Conservation (phyloP, 2,797 vertebrate species). For the Notoglanidium macrostoma region DNA sequence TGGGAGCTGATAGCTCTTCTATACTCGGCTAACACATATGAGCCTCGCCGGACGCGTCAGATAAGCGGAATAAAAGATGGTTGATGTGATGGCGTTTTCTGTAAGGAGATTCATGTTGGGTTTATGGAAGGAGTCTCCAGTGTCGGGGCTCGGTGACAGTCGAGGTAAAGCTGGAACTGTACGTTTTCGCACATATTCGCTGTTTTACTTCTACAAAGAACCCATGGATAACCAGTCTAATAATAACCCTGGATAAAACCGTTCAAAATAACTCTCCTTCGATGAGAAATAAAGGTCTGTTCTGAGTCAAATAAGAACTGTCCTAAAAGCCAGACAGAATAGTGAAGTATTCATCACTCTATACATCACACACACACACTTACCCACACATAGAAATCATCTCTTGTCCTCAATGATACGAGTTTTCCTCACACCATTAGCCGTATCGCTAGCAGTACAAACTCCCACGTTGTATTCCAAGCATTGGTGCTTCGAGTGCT, state of each 20-base stretch:
- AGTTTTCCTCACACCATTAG: conserved; percentile 17
- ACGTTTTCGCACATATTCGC: no score
- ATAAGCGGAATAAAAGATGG: no score
- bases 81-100: not conserved
- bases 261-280: no score
- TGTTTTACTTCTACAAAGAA: not conserved
- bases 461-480: conserved; percentile 2
- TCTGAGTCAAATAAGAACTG: not conserved
- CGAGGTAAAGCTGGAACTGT: not conserved
- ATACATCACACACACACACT: not conserved
- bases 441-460: not conserved
- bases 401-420: not conserved
- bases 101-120: not conserved
- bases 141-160: not conserved
- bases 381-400: not conserved
- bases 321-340: not conserved
- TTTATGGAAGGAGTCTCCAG: not conserved
- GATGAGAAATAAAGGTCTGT: not conserved
- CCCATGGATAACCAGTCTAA: not conserved
- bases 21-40: not conserved
- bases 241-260: no score
- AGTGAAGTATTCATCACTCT: not conserved
- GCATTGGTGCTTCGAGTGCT: not conserved
- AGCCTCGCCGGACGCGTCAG: not conserved
- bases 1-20: not conserved